These are phyloP conservation scores for Dynastes hyllus DNA, from an alignment of 2,888 invertebrate species.

Conservation along the genomic window DNA sequence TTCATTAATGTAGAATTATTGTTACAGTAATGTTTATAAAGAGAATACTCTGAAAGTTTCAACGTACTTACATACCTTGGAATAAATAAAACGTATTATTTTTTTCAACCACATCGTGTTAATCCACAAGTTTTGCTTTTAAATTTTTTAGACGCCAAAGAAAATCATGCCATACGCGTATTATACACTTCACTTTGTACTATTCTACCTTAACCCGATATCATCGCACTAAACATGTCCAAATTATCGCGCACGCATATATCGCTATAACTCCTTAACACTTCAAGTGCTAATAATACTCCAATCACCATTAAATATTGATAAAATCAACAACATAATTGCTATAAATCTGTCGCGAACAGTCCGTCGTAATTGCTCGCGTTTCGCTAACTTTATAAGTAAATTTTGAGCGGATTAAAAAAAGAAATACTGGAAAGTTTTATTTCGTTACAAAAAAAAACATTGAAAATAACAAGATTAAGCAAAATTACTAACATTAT, in stretches of 20 bases:
- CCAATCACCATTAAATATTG: background rate
- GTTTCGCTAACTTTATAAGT: background rate
- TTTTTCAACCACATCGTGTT: background rate
- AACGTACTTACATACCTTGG: background rate
- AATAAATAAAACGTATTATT: background rate
- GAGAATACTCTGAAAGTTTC: background rate
- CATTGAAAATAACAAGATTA: background rate
- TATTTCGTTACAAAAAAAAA: background rate
- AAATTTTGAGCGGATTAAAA: background rate
- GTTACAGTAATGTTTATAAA: background rate
- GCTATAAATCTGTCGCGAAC: background rate
- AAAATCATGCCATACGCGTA: background rate
- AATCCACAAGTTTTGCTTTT: background rate
- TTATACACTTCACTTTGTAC: background rate
- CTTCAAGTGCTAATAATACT: background rate
- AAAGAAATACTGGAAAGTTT: background rate
- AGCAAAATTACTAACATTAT: background rate
- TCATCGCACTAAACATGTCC: background rate
- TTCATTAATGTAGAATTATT: too few species aligned
- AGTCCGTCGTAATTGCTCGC: background rate
- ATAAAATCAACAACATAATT: conserved; percentile 3
- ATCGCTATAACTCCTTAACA: background rate
- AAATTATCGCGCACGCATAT: conserved; percentile 1
- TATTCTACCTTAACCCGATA: background rate
- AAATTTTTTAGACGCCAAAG: background rate